Evolutionary conservation across 2,888 invertebrate species (phyloP).

Genomic region (Tethea ocularis): DNA sequence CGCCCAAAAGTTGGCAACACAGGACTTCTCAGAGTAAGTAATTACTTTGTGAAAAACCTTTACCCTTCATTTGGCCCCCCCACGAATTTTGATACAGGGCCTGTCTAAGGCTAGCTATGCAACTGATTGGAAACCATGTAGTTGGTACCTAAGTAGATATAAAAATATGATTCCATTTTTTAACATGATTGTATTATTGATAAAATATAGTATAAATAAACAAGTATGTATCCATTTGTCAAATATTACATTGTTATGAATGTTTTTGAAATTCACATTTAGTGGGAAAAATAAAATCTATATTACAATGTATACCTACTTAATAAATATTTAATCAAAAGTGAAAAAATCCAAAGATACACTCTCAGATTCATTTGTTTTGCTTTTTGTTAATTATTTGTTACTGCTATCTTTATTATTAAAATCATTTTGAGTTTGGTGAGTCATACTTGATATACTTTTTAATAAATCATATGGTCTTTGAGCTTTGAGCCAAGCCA

Average conservation of each 20-base stretch:
- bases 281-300: no score
- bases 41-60: no score
- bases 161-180: not conserved
- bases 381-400: not conserved
- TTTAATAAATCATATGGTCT: slow-evolving; percentile 71
- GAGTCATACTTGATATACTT: slow-evolving; percentile 69
- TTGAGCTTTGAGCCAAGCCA: slow-evolving; percentile 73
- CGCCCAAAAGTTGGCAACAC: no score
- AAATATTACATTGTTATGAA: not conserved
- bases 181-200: not conserved
- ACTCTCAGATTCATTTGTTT: not conserved
- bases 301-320: no score
- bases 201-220: not conserved
- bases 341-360: not conserved
- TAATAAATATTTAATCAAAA: no score
- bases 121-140: not conserved
- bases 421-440: slow-evolving; percentile 69
- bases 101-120: no score
- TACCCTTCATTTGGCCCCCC: no score
- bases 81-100: no score
- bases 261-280: not conserved
- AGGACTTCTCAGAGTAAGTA: no score
- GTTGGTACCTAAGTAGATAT: not conserved
- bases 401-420: slow-evolving; percentile 66
- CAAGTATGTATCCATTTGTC: not conserved